A percentile compares a stretch with the other conserved stretches of the same genome.
These are phyloP conservation scores for Protomyctophum bolini DNA, from an alignment of 2,113 vertebrate species.

Conservation along the genomic window DNA sequence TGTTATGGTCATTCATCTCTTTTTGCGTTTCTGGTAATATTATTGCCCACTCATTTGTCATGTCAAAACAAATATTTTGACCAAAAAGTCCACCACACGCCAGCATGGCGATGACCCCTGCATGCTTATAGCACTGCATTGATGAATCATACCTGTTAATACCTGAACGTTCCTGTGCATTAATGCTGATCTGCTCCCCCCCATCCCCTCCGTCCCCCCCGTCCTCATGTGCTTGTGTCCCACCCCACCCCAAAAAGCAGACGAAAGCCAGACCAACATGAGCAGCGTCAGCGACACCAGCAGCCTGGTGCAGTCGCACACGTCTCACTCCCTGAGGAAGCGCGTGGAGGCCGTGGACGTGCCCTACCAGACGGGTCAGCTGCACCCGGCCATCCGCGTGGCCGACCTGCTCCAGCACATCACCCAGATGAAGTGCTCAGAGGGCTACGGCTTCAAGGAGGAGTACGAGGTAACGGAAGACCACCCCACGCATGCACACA, in stretches of 20 bases:
- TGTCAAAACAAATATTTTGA: too few relatives aligned
- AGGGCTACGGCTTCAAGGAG: conserved; percentile 98
- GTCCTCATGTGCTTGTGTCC: conserved; percentile 37
- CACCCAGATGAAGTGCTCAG: conserved; percentile 98
- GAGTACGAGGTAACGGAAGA: conserved; percentile 91
- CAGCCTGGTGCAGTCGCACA: conserved; percentile 91
- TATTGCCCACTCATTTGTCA: too few relatives aligned
- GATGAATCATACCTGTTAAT: not conserved
- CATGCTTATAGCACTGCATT: too few relatives aligned
- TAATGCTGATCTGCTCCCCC: conserved; percentile 36
- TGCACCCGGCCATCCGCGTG: conserved; percentile 96
- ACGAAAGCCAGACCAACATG: conserved; percentile 92
- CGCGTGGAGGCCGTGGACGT: conserved; percentile 86
- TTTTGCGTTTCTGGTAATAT: too few relatives aligned
- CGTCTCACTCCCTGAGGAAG: conserved; percentile 88
- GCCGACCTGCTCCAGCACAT: conserved; percentile 98
- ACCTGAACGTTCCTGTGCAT: too few relatives aligned
- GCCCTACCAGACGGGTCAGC: conserved; percentile 96
- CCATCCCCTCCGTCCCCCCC: conserved; percentile 6
- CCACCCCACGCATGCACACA: not conserved
- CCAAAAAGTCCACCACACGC: too few relatives aligned
- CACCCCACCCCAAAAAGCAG: conserved; percentile 66
- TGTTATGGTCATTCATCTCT: too few relatives aligned
- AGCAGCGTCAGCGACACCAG: conserved; percentile 95
- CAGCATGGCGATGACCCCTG: too few relatives aligned